Evolutionary conservation across 1,140 invertebrate species (phyloP), one percentile per base, ranked within the genome.

Genomic region (Varroa destructor): DNA sequence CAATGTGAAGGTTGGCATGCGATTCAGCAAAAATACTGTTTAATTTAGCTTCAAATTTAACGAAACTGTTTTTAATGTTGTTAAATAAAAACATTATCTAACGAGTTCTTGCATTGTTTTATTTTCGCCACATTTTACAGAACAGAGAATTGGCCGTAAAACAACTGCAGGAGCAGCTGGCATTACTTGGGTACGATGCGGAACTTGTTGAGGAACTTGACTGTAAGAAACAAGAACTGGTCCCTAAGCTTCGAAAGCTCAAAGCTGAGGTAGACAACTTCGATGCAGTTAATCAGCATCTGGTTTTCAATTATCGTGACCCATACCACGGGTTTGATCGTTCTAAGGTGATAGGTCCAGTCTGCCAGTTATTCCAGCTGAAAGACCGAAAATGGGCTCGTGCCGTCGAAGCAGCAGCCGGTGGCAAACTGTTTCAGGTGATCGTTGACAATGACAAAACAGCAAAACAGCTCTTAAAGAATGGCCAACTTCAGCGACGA

Each of bases 381-480:
- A 85, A 84, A 71, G 87, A 96, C 79, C 79, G 82, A n/a, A 81
- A 78, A 51, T 87, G 87, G 73, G 93, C 93, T 14, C 79, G 98
- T 43, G 75, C 75, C n/a, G 57, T 74, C 36, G 90, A 94, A 78
- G 86, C 87, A 42, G 86, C 87, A 43, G 91, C 89, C 43, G 91
- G 91, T n/a, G 88, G 87, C 73, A 87, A 84, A 82, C 78, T 97
- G 12, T 95, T 88, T 78, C 92, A 94, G 81, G 86, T 95, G 54
- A 87, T 97, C 57, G 91, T 95, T 8, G 90, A 96, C 77, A 88
- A 86, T 56, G 91, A 95, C 78, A 81, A 83, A 58, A 92, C 89
- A 0, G 87, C 88, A 73, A 93, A 93, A 79, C 84, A 87, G 75
- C 80, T 98, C 58, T 82, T 98, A 56, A 83, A 93, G 79, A 84